A percentile compares a stretch with the other conserved stretches of the same genome.
Conservation (phyloP, 1,140 invertebrate genomes). For the Ganaspis sp. region DNA sequence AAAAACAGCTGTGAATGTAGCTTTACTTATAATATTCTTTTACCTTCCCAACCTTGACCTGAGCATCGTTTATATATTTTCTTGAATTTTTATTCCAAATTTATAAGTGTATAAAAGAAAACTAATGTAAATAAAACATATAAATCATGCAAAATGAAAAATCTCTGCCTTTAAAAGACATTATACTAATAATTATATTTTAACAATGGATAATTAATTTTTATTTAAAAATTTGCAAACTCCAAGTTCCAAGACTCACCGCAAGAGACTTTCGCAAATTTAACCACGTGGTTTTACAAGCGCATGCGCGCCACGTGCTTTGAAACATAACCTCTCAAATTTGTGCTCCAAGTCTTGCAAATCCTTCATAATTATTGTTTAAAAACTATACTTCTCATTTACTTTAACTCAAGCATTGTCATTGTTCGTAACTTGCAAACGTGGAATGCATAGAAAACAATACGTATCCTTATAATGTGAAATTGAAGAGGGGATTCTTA, state of each 20-base stretch:
- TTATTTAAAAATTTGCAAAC: no score
- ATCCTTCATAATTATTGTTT: constrained; percentile 2
- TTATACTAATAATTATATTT: no score
- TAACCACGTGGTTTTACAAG: background rate
- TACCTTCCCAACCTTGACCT: no score
- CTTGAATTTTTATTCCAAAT: no score
- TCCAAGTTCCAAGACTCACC: background rate
- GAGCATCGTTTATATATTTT: no score
- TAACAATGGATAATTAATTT: no score
- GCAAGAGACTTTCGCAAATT: background rate
- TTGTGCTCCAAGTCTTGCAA: background rate
- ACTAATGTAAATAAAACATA: no score
- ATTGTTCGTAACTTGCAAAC: background rate
- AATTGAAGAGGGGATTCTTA: background rate
- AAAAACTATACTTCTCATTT: background rate
- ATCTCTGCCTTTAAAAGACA: no score
- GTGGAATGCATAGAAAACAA: background rate
- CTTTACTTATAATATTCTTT: no score
- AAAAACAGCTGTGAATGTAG: no score
- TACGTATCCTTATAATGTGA: background rate
- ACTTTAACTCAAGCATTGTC: background rate
- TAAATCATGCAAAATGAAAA: no score
- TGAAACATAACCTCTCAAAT: background rate
- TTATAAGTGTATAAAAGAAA: no score
- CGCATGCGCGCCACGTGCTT: constrained; percentile 7